Percentiles rank a stretch among this genome's conserved stretches.
Conservation (phyloP, 2,888 invertebrate species). For the Melanargia galathea region DNA sequence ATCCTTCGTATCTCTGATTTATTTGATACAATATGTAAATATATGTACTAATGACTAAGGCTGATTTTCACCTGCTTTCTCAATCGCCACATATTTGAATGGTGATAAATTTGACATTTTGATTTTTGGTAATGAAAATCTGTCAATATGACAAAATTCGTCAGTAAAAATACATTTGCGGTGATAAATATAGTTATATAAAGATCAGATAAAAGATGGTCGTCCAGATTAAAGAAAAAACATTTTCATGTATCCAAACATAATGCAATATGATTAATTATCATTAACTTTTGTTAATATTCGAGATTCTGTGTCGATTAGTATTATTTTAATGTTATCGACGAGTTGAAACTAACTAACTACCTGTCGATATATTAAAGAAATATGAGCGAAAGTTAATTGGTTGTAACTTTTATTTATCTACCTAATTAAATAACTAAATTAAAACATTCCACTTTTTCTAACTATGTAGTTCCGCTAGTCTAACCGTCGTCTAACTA, state of each 20-base stretch:
- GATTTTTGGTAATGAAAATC: too few relatives aligned
- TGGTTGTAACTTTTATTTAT: too few relatives aligned
- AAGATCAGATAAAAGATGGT: neutral
- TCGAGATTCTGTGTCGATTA: constrained; percentile 6
- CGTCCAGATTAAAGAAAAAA: neutral
- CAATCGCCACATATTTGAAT: too few relatives aligned
- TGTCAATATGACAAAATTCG: too few relatives aligned
- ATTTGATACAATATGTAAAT: neutral
- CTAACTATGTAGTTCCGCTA: too few relatives aligned
- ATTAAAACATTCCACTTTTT: too few relatives aligned
- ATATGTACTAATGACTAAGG: too few relatives aligned
- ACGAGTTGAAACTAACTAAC: neutral
- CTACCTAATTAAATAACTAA: too few relatives aligned
- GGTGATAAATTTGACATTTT: too few relatives aligned
- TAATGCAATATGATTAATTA: neutral
- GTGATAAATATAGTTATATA: neutral
- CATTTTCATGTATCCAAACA: neutral
- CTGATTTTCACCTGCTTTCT: too few relatives aligned
- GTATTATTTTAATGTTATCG: neutral
- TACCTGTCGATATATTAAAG: neutral
- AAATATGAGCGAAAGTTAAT: too few relatives aligned
- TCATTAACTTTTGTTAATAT: neutral
- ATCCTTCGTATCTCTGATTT: neutral
- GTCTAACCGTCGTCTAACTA: neutral
- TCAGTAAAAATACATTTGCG: neutral